These are phyloP conservation scores for Magallana gigas DNA, from an alignment of 1,140 invertebrate species.

Conservation along the genomic window DNA sequence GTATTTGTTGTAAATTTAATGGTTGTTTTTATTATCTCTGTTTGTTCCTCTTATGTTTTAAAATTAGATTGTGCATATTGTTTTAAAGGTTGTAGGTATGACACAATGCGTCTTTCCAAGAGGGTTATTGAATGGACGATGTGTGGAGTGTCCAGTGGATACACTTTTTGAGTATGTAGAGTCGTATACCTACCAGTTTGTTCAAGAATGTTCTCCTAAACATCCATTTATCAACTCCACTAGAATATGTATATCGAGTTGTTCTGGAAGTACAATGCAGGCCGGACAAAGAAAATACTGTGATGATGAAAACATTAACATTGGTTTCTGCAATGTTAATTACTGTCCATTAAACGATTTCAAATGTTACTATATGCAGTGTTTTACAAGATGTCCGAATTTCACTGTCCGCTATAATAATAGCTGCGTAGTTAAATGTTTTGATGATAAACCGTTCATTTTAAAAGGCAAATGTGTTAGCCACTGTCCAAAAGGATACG, in stretches of 20 bases:
- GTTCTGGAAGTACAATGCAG: neutral
- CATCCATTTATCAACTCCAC: neutral
- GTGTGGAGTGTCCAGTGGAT: neutral
- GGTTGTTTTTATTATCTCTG: no score
- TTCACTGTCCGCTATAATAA: neutral
- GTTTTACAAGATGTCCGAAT: neutral
- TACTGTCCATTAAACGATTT: neutral
- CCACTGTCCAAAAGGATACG: neutral
- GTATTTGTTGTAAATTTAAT: no score
- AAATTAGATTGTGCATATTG: neutral
- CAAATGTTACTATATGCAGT: neutral
- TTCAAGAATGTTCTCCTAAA: neutral
- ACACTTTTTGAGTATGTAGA: neutral
- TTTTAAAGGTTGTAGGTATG: neutral
- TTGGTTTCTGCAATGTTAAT: neutral
- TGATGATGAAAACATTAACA: neutral
- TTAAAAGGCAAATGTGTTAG: neutral
- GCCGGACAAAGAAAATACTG: neutral
- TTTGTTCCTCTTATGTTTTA: no score
- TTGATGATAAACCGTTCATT: neutral
- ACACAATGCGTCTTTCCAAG: neutral
- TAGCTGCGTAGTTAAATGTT: slow-evolving; percentile 7
- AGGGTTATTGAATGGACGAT: neutral
- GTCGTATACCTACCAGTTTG: neutral
- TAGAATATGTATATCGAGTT: neutral